Percentiles rank a stretch among this genome's conserved stretches.
phyloP scores from a whole-genome alignment of 2,888 invertebrate genomes.

The Folsomia candida region DNA sequence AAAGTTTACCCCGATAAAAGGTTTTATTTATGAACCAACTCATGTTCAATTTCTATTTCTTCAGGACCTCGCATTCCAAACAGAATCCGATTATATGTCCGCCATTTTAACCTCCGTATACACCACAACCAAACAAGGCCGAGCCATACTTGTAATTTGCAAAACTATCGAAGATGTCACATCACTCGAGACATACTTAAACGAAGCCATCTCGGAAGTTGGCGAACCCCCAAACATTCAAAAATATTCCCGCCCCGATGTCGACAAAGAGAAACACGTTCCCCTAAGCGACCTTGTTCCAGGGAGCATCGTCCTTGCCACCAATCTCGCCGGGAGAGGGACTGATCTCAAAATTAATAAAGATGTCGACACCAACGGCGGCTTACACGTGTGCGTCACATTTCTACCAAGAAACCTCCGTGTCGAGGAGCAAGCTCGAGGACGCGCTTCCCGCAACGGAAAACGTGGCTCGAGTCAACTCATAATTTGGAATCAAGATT shows the following conservation, averaged over 20 bases:
- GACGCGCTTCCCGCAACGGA: conserved; percentile 34
- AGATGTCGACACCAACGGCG: conserved; percentile 25
- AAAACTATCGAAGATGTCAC: conserved; percentile 5
- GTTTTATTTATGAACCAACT: too few species aligned
- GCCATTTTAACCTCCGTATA: background rate
- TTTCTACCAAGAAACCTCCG: conserved; percentile 27
- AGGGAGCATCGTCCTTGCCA: conserved; percentile 28
- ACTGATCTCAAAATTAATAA: conserved; percentile 31
- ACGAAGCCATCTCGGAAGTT: background rate
- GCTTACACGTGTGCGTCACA: conserved; percentile 33
- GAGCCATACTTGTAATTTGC: conserved; percentile 19
- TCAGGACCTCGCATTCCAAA: too few species aligned
- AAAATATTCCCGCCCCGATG: background rate
- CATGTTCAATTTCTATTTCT: too few species aligned
- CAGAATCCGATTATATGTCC: too few species aligned
- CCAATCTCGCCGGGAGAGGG: conserved; percentile 39
- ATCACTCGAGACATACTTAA: background rate
- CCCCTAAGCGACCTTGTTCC: background rate
- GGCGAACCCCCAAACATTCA: background rate
- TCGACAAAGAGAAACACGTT: background rate
- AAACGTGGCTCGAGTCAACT: conserved; percentile 29
- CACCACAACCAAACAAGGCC: background rate
- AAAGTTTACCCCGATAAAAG: too few species aligned
- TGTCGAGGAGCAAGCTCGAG: conserved; percentile 38
- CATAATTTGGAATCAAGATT: background rate